Conservation (phyloP, 2,888 invertebrate genomes). For the Drosophila kuntzei region DNA sequence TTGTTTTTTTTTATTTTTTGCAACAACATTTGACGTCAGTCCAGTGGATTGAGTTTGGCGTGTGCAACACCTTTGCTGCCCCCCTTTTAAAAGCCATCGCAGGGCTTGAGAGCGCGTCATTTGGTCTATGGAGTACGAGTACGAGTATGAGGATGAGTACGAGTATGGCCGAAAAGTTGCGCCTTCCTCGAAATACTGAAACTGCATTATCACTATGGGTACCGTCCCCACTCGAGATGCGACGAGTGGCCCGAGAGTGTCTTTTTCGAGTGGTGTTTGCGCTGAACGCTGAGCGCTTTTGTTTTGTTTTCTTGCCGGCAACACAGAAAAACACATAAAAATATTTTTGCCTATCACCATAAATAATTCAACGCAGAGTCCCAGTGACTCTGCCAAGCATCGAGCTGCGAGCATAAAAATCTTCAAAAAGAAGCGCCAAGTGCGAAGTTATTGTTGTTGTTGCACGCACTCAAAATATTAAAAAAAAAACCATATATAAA, state of each 20-base stretch:
- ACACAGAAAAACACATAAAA: constrained; percentile 66
- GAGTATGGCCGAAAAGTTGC: constrained; percentile 44
- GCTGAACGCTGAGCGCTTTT: constrained; percentile 39
- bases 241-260: constrained; percentile 73
- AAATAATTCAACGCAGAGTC: constrained; percentile 76
- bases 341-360: constrained; percentile 81
- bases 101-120: constrained; percentile 48
- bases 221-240: constrained; percentile 60
- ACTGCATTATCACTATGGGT: constrained; percentile 79
- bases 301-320: constrained; percentile 76
- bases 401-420: constrained; percentile 63
- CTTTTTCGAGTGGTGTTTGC: constrained; percentile 71
- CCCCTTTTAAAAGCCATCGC: constrained; percentile 15
- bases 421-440: constrained; percentile 81
- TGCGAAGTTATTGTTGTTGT: constrained; percentile 66
- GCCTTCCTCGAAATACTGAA: constrained; percentile 50
- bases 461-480: constrained; percentile 76
- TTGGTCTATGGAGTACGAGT: constrained; percentile 41
- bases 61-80: constrained; percentile 23
- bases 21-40: constrained; percentile 51
- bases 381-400: constrained; percentile 36
- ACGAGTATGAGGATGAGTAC: too few relatives aligned
- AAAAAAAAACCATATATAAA: too few relatives aligned
- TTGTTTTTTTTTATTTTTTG: constrained; percentile 14
- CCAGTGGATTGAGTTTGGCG: constrained; percentile 45